Conservation (phyloP, 2,797 vertebrate species). For the Protosalanx chinensis region DNA sequence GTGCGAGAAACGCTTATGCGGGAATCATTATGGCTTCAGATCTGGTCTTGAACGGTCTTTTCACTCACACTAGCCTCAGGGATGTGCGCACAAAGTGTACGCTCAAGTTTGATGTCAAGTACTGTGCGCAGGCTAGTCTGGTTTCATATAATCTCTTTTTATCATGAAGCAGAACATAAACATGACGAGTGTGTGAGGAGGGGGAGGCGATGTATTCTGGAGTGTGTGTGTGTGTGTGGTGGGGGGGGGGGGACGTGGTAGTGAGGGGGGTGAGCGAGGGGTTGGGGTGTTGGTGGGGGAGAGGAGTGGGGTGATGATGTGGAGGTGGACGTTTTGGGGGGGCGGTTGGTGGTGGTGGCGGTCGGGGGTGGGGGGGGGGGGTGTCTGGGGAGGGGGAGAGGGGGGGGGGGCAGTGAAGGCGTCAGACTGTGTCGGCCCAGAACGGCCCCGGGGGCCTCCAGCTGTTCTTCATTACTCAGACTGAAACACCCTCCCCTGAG, state of each 20-base stretch:
- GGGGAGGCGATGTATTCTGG: slow-evolving; percentile 11
- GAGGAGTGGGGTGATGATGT: neutral
- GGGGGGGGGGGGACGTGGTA: slow-evolving; percentile 10
- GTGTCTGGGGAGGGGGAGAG: slow-evolving; percentile 11
- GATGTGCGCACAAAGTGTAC: neutral
- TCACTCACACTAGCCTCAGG: neutral
- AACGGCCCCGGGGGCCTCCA: slow-evolving; percentile 46
- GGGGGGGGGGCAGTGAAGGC: slow-evolving; percentile 35
- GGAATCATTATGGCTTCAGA: too few relatives aligned
- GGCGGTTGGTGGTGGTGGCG: slow-evolving; percentile 18
- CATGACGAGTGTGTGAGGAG: neutral
- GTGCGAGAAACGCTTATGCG: neutral
- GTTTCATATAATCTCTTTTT: neutral
- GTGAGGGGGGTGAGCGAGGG: neutral
- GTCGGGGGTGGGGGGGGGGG: too few relatives aligned
- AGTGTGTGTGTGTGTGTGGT: neutral
- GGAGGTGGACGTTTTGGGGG: neutral
- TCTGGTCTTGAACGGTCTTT: neutral
- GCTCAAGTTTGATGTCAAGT: neutral
- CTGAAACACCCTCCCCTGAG: slow-evolving; percentile 1
- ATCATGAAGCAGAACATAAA: slow-evolving; percentile 29
- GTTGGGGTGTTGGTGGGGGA: too few relatives aligned
- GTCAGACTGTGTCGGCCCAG: slow-evolving; percentile 49
- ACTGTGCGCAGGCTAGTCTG: slow-evolving; percentile 19
- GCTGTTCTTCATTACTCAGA: slow-evolving; percentile 11